Evolutionary conservation across 2,888 invertebrate species (phyloP), one percentile per base, ranked within the genome.

Genomic region (Ennomos erosarius): DNA sequence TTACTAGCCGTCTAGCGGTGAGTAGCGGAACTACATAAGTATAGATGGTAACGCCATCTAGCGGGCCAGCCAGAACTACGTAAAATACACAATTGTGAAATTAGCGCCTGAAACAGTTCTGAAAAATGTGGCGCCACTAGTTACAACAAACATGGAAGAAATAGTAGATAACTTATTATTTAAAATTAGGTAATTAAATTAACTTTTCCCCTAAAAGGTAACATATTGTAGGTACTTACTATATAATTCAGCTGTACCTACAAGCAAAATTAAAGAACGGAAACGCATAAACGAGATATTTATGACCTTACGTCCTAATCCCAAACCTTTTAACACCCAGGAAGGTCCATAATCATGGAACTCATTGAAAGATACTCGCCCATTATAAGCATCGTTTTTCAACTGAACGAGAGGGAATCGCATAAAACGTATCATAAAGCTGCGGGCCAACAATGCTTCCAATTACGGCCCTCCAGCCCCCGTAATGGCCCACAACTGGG

Each of bases 1-100:
- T n/a, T 13, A 10, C 16, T n/a, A 9, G 78, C 79, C 79, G 81
- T 75, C 88, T 87, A 76, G 62, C 61, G 73, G 57, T 65, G 58
- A 83, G 74, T 85, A 84, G 87, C 71, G 8, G 60, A 67, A 82
- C 33, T 11, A 13, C 8, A 37, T 43, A 38, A n/a, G 26, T 11
- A 10, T 36, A 8, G 10, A 16, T 5, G 35, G 45, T 12, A 62
- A 63, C 81, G 84, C 81, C 87, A 84, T 81, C 87, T 87, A 65
- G 62, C 42, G 9, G 12, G 44, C 10, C n/a, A 16, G 42, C 1
- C 9, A 2, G 26, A 47, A 55, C 34, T 13, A 40, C 26, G 33
- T 8, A 59, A 45, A 57, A 47, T 59, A 39, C 40, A 45, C 39
- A 34, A 26, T 13, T 9, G 37, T 11, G 10, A 12, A 49, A 36